Base-by-base conservation (phyloP, 2,797 vertebrate species). In the Macropus fuliginosus region DNA sequence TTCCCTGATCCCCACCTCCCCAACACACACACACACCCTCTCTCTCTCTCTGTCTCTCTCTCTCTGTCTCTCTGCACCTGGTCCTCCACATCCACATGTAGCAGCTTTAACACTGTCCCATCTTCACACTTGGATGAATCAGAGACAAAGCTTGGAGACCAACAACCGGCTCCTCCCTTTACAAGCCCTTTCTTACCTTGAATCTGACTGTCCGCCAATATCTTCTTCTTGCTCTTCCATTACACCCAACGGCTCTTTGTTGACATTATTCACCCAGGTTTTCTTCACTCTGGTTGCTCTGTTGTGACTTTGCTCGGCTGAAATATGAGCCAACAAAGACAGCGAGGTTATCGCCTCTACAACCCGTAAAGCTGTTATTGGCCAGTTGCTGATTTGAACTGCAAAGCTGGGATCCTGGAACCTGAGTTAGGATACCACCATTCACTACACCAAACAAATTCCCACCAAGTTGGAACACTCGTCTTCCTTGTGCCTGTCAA, bases 231-330 rank as follows among this genome's bases (percentile, higher is more conserved):
- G 98, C 34, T 99, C 98, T 89, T 99, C 99, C 12, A 98, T 98
- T 92, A 98, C 96, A 50, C 99, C 98, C 10, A 97, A 98, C 13
- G 99, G 98, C 28, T 99, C 99, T 97, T 98, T 98, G 96, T 99
- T 99, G 93, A 99, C 98, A 94, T 98, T 99, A 98, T 98, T 99
- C 96, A 99, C 98, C 99, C 99, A 99, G 97, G 98, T 99, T 96
- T 98, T 98, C 93, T 98, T 99, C 93, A 94, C 92, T 96, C 96
- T 97, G 92, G 98, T 98, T 1, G 94, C 97, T 97, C 97, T 97
- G 24, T 98, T 99, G 91, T 99, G 98, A 97, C 96, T 98, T 96
- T 99, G 96, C 97, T 99, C 99, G 97, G 98, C 99, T 99, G 98
- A 97, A 99, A 98, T 54, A 98, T 31, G 92, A 98, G 98, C 97